phyloP scores from a whole-genome alignment of 1,140 invertebrate genomes.

The Drosophila watanabei region DNA sequence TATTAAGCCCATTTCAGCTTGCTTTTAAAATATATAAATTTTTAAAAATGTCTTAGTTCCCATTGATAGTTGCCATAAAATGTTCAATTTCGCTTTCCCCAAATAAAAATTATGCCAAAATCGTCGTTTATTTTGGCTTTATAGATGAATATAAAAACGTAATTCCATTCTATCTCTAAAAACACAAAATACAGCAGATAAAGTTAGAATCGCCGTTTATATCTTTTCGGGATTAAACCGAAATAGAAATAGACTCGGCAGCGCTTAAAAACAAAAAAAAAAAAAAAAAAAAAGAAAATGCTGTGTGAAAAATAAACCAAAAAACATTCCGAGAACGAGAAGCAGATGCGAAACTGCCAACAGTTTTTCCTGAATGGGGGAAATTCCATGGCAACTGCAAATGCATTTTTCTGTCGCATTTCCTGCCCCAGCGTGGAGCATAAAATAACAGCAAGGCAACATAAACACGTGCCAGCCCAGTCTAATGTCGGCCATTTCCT shows the following conservation, averaged over 20 bases:
- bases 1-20: background rate
- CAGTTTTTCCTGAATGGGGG: constrained; percentile 33
- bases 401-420: constrained; percentile 63
- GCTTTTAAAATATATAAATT: background rate
- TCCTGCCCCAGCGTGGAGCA: constrained; percentile 54
- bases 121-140: constrained; percentile 27
- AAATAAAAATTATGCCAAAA: constrained; percentile 28
- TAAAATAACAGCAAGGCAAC: constrained; percentile 62
- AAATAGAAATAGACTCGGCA: constrained; percentile 30
- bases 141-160: constrained; percentile 22
- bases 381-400: constrained; percentile 49
- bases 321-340: constrained; percentile 10
- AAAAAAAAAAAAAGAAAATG: background rate
- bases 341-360: constrained; percentile 44
- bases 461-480: constrained; percentile 73
- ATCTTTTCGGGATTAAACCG: constrained; percentile 26
- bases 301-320: constrained; percentile 12
- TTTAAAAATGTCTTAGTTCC: background rate
- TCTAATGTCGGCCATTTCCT: constrained; percentile 82
- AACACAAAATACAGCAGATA: constrained; percentile 5
- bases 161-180: background rate
- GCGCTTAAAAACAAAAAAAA: constrained; percentile 18
- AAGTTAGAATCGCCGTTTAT: constrained; percentile 20
- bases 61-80: constrained; percentile 19
- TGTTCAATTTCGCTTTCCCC: constrained; percentile 4